A percentile compares a stretch with the other conserved stretches of the same genome.
Conservation (phyloP, 2,797 vertebrate genomes). For the Potorous gilbertii region DNA sequence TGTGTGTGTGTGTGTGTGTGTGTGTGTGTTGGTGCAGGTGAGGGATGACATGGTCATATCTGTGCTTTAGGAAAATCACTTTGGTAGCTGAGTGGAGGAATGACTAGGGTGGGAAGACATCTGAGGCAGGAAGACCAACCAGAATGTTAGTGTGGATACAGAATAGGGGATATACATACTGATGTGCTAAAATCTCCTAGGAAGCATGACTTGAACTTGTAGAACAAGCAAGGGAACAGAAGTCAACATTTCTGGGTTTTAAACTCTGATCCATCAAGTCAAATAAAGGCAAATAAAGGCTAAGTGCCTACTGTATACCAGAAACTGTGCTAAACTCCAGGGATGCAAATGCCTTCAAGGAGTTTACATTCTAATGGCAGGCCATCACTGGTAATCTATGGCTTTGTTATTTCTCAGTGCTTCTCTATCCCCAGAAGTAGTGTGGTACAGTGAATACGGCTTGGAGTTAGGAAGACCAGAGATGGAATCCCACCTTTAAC, state of each 20-base stretch:
- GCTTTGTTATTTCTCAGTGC: not conserved
- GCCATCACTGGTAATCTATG: not conserved
- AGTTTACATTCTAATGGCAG: not conserved
- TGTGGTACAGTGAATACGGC: not conserved
- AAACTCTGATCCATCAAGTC: not conserved
- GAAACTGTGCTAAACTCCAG: no score
- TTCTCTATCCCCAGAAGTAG: not conserved
- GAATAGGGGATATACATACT: no score
- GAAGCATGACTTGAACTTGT: not conserved
- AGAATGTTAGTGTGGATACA: no score
- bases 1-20: no score
- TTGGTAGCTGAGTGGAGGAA: no score
- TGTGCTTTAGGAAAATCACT: no score
- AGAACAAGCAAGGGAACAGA: not conserved
- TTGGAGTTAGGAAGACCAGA: not conserved
- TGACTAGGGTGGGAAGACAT: no score
- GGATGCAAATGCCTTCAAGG: not conserved
- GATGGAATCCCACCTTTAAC: not conserved
- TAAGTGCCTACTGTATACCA: not conserved
- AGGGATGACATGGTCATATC: no score
- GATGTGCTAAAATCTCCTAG: not conserved
- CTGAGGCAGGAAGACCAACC: no score
- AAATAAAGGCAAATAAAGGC: not conserved
- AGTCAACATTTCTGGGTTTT: not conserved
- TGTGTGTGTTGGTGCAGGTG: no score